Percentiles rank a stretch among this genome's conserved stretches.
phyloP scores from a whole-genome alignment of 2,888 invertebrate species.

The Aphidius colemani region DNA sequence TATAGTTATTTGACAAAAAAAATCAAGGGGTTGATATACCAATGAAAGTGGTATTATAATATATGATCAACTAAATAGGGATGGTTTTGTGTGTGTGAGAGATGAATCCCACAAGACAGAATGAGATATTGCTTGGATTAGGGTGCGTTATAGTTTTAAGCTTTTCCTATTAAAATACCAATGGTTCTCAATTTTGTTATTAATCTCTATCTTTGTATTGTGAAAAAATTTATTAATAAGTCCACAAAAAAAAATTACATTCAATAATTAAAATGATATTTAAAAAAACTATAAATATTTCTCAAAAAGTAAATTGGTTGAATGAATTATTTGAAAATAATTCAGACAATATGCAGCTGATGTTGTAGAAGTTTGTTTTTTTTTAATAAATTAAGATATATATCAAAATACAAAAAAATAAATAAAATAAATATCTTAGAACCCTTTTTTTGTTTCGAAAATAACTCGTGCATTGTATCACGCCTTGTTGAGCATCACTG shows the following conservation, averaged over 20 bases:
- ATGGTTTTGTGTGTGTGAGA: slow-evolving; percentile 45
- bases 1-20: slow-evolving; percentile 34
- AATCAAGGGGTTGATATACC: slow-evolving; percentile 47
- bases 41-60: slow-evolving; percentile 48
- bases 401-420: neutral
- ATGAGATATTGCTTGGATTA: slow-evolving; percentile 55
- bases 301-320: neutral
- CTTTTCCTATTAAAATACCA: slow-evolving; percentile 47
- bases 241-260: too few relatives aligned
- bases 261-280: too few relatives aligned
- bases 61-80: slow-evolving; percentile 54
- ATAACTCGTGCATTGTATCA: slow-evolving; percentile 48
- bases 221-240: too few relatives aligned
- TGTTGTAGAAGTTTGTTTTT: neutral
- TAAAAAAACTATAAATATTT: neutral
- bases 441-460: slow-evolving; percentile 45
- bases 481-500: slow-evolving; percentile 58
- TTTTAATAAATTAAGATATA: neutral
- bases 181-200: slow-evolving; percentile 47
- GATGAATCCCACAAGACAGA: slow-evolving; percentile 55
- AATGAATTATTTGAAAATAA: too few relatives aligned
- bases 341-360: neutral
- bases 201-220: neutral
- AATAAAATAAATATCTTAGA: slow-evolving; percentile 22
- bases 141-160: slow-evolving; percentile 56